Evolutionary conservation across 1,140 invertebrate species (phyloP), one percentile per base, ranked within the genome.

Genomic region (Leptinotarsa texana): DNA sequence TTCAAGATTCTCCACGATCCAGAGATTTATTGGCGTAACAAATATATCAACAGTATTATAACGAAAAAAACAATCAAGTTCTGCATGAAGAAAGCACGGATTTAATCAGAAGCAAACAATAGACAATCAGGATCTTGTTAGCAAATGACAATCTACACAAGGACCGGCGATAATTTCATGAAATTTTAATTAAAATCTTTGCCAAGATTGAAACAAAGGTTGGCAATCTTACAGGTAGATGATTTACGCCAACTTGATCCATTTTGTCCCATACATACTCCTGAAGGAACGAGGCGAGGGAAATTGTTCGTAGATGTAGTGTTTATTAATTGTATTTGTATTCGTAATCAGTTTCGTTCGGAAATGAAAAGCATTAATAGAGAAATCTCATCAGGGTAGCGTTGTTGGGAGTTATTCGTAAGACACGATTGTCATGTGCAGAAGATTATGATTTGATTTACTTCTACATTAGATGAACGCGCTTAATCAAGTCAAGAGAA

Each of bases 171-270:
- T 75, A 69, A 69, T 75, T 75, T 75, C 68, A 42, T 75, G 33
- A 75, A 68, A 71, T 71, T 75, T 75, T 71, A 75, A 75, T 75
- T 75, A 75, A 75, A 75, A 65, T 65, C 63, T n/a, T 65, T 65
- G 63, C 63, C 63, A 33, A 65, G 63, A 65, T 65, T 65, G 63
- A 65, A 65, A 65, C 63, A 65, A 65, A 65, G 63, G 27, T 65
- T 22, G 21, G 27, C 21, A 33, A 33, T 65, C 51, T 57, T 57
- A 57, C 51, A 57, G 51, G 51, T 57, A 57, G 51, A 57, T 57
- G 51, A 57, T 57, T 57, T 57, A 57, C 51, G 51, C 17, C 51
- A 57, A 57, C 15, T 57, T 57, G 51, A 57, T 57, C 51, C 51
- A 57, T 57, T 57, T 57, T 18, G 51, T 57, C 51, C 51, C 51